These are phyloP conservation scores for Beris chalybata DNA, from an alignment of 2,888 invertebrate genomes.

Conservation along the genomic window DNA sequence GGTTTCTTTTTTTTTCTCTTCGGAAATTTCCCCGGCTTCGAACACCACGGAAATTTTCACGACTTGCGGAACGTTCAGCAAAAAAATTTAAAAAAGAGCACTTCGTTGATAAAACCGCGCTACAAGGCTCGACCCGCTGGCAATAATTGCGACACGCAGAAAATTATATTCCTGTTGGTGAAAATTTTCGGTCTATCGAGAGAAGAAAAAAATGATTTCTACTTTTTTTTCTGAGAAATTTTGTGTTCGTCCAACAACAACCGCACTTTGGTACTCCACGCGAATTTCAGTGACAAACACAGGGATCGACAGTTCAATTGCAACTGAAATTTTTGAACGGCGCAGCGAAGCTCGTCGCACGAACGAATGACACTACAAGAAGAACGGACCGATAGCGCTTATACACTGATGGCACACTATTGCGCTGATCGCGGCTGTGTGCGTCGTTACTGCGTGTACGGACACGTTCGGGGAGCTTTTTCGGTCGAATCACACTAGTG, in stretches of 20 bases:
- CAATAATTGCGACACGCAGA: too few relatives aligned
- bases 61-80: slow-evolving; percentile 8
- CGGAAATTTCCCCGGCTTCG: slow-evolving; percentile 20
- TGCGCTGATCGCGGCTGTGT: not conserved
- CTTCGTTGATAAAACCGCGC: not conserved
- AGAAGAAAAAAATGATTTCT: not conserved
- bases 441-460: slow-evolving; percentile 2
- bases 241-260: not conserved
- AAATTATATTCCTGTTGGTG: too few relatives aligned
- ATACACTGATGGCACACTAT: slow-evolving; percentile 54
- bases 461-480: slow-evolving; percentile 17
- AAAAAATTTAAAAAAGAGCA: slow-evolving; percentile 6
- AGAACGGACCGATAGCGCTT: slow-evolving; percentile 42
- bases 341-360: slow-evolving; percentile 17
- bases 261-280: not conserved
- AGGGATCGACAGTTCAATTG: slow-evolving; percentile 48
- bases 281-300: slow-evolving; percentile 42
- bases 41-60: slow-evolving; percentile 15
- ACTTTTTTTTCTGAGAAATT: slow-evolving; percentile 1
- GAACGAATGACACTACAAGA: slow-evolving; percentile 31
- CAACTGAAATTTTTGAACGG: slow-evolving; percentile 46
- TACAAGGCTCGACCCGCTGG: not conserved
- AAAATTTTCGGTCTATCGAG: too few relatives aligned
- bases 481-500: slow-evolving; percentile 4
- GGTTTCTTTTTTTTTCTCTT: not conserved